Evolutionary conservation across 2,113 vertebrate genomes (phyloP), one percentile per base, ranked within the genome.

Genomic region (Malurus cyaneus): DNA sequence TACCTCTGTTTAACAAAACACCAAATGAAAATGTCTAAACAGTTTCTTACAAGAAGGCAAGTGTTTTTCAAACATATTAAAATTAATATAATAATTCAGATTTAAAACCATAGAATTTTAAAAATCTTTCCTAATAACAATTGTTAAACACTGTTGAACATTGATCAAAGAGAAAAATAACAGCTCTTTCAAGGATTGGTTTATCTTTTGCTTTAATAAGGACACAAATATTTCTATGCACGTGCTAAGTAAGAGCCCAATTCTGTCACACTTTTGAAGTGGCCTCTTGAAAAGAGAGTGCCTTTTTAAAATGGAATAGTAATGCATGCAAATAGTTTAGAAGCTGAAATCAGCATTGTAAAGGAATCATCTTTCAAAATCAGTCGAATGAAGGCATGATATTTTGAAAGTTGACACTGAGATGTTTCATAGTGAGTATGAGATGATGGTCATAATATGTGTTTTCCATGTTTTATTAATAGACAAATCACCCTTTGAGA

Each of bases 71-170:
- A 76, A 49, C 11, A 7, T 52, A 71, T 52, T 67, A 64, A 94
- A 92, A 77, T 89, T 91, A 94, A 82, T 62, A 44, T 28, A 82
- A 87, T 83, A 88, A 46, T 76, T 79, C 85, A 80, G 9, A 52
- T 76, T 67, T 2, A 28, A 97, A 79, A 61, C 42, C 6, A 32
- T 53, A 42, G 32, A 70, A 57, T 76, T 77, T 54, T 67, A 60
- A 50, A 50, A 61, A 12, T 42, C 32, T 70, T 93, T 73, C 59
- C 42, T 64, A 81, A n/a, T 64, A 77, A 69, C 9, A 18, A 53
- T 84, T 95, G 87, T 57, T 59, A 90, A 44, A 54, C 41, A 46
- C n/a, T 17, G 2, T 16, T 59, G 62, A 86, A 53, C 25, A 71
- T 3, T 47, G 9, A 77, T 59, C 36, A 70, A 93, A 76, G 66